Percentiles rank a stretch among this genome's conserved stretches.
phyloP scores from a whole-genome alignment of 2,113 vertebrate genomes.

The Atractosteus spatula region DNA sequence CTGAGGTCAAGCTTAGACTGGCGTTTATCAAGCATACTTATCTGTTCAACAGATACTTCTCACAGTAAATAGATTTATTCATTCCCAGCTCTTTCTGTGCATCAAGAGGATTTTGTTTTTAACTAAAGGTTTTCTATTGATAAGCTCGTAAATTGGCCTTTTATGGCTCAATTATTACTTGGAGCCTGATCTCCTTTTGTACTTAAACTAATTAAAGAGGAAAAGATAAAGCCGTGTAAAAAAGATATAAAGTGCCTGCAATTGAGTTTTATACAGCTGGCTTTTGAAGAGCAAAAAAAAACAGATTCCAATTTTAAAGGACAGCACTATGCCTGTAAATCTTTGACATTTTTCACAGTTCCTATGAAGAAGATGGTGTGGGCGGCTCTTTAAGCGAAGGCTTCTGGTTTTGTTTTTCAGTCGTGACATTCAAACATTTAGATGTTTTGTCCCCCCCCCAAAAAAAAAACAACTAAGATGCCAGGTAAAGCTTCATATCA shows the following conservation, averaged over 20 bases:
- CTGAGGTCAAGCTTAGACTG: no score
- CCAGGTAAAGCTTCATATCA: constrained; percentile 28
- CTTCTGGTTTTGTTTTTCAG: constrained; percentile 31
- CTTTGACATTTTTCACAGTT: constrained; percentile 38
- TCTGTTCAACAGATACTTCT: no score
- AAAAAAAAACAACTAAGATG: background rate
- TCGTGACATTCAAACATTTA: background rate
- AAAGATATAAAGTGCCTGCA: constrained; percentile 23
- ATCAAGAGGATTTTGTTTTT: constrained; percentile 18
- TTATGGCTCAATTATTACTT: constrained; percentile 47
- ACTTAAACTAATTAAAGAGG: constrained; percentile 57
- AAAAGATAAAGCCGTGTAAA: constrained; percentile 37
- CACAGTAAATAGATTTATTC: no score
- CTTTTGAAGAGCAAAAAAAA: constrained; percentile 12
- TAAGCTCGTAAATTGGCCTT: constrained; percentile 49
- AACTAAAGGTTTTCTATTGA: constrained; percentile 46
- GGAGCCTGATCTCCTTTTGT: constrained; percentile 30
- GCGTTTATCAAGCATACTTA: no score
- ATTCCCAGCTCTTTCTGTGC: constrained; percentile 2
- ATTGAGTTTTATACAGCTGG: constrained; percentile 18
- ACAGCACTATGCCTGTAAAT: constrained; percentile 46
- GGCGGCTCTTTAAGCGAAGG: constrained; percentile 25
- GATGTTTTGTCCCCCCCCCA: background rate
- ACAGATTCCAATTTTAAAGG: constrained; percentile 47
- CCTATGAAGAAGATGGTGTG: constrained; percentile 32